phyloP scores from a whole-genome alignment of 1,140 invertebrate species.

The Brachionus calyciflorus region DNA sequence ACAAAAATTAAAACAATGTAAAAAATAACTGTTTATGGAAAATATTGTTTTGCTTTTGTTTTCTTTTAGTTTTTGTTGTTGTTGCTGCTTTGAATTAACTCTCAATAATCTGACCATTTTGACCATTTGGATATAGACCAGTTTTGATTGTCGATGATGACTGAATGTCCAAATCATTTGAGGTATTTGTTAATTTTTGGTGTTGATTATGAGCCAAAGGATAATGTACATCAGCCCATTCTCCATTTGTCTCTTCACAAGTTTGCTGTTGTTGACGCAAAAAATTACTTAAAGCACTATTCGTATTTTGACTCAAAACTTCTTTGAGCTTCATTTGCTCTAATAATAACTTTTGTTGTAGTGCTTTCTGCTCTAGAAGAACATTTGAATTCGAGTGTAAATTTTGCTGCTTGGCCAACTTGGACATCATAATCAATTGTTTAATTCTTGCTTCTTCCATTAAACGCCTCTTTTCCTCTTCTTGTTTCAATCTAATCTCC shows the following conservation, averaged over 20 bases:
- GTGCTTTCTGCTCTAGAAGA: neutral
- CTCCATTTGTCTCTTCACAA: neutral
- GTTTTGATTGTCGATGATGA: neutral
- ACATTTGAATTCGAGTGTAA: neutral
- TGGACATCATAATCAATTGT: slow-evolving; percentile 17
- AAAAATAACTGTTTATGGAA: slow-evolving; percentile 8
- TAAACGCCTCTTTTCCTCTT: slow-evolving; percentile 32
- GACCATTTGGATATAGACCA: neutral
- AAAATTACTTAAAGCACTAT: neutral
- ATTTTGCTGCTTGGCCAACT: slow-evolving; percentile 19
- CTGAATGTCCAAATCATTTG: slow-evolving; percentile 2
- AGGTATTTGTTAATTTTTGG: neutral
- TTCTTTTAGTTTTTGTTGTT: too few relatives aligned
- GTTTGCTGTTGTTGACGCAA: neutral
- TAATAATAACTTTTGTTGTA: neutral
- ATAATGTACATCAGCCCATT: neutral
- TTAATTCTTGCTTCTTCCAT: slow-evolving; percentile 37
- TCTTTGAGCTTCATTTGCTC: slow-evolving; percentile 24
- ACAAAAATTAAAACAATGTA: slow-evolving; percentile 43
- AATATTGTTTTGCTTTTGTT: slow-evolving; percentile 4
- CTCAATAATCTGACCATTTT: slow-evolving; percentile 13
- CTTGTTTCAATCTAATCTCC: slow-evolving; percentile 31
- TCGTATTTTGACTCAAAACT: neutral
- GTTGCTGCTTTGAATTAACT: slow-evolving; percentile 8
- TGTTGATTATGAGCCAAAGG: neutral